phyloP scores from a whole-genome alignment of 2,888 invertebrate genomes.

The Drosophila birchii region DNA sequence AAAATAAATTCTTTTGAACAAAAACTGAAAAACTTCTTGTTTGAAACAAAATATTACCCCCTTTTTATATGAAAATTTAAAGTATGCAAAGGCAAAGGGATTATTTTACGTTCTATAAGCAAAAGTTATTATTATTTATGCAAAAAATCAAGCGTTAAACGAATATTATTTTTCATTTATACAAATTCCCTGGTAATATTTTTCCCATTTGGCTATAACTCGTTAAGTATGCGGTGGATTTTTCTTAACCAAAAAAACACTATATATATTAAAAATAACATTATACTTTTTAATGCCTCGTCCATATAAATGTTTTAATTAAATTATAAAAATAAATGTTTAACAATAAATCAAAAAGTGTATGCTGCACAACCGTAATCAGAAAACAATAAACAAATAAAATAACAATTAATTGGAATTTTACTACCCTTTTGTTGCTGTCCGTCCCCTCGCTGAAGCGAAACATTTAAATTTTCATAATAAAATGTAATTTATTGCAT shows the following conservation, averaged over 20 bases:
- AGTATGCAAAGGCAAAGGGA: neutral
- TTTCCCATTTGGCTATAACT: neutral
- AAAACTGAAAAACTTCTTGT: neutral
- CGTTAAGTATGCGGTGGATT: neutral
- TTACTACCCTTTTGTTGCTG: slow-evolving; percentile 44
- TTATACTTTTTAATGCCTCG: slow-evolving; percentile 23
- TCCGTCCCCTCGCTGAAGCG: slow-evolving; percentile 1
- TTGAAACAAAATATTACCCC: neutral
- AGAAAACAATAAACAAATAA: slow-evolving; percentile 80
- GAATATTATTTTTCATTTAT: neutral
- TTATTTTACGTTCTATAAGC: neutral
- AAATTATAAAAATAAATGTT: slow-evolving; percentile 56
- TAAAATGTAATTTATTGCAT: slow-evolving; percentile 80
- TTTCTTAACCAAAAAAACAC: neutral
- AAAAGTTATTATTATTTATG: neutral
- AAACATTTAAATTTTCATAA: slow-evolving; percentile 71
- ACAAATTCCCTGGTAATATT: neutral
- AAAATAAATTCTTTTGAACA: neutral
- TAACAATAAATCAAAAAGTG: slow-evolving; percentile 59
- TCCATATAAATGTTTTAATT: slow-evolving; percentile 60
- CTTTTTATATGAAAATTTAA: neutral
- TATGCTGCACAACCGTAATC: slow-evolving; percentile 58
- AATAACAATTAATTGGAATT: slow-evolving; percentile 80
- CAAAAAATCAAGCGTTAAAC: neutral
- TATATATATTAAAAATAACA: neutral